These are phyloP conservation scores for Ptilodon capucinus DNA, from an alignment of 2,888 invertebrate species.

Conservation along the genomic window DNA sequence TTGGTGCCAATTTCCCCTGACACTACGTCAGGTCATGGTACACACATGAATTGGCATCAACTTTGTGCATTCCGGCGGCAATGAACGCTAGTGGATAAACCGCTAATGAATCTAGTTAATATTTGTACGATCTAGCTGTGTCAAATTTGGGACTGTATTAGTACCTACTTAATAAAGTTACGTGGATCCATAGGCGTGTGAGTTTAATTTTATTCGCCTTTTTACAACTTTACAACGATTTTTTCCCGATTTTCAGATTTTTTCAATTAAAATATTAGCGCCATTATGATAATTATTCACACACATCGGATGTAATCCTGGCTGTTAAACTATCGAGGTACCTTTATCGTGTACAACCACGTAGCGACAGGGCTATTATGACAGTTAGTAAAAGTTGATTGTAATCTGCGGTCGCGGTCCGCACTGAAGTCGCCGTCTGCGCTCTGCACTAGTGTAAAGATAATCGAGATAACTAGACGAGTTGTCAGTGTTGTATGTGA, in stretches of 20 bases:
- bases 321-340: neutral
- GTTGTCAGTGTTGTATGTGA: constrained; percentile 8
- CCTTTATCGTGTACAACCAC: neutral
- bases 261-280: too few relatives aligned
- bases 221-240: too few relatives aligned
- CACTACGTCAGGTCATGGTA: too few relatives aligned
- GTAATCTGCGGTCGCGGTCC: constrained; percentile 15
- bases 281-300: neutral
- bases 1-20: too few relatives aligned
- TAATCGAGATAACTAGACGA: constrained; percentile 44
- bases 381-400: constrained; percentile 15
- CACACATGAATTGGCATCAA: too few relatives aligned
- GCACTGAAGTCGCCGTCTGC: constrained; percentile 9
- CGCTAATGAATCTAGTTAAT: constrained; percentile 19
- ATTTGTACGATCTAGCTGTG: constrained; percentile 44
- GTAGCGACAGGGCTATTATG: neutral
- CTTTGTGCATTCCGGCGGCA: too few relatives aligned
- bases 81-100: too few relatives aligned
- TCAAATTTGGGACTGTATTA: constrained; percentile 64
- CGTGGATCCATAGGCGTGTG: constrained; percentile 37
- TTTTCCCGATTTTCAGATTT: too few relatives aligned
- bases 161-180: constrained; percentile 62
- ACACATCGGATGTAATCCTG: neutral
- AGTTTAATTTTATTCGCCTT: constrained; percentile 10
- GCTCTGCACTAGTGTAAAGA: constrained; percentile 37